Percentiles rank a stretch among this genome's conserved stretches.
Conservation (phyloP, 2,888 invertebrate genomes). For the Seira musarum region DNA sequence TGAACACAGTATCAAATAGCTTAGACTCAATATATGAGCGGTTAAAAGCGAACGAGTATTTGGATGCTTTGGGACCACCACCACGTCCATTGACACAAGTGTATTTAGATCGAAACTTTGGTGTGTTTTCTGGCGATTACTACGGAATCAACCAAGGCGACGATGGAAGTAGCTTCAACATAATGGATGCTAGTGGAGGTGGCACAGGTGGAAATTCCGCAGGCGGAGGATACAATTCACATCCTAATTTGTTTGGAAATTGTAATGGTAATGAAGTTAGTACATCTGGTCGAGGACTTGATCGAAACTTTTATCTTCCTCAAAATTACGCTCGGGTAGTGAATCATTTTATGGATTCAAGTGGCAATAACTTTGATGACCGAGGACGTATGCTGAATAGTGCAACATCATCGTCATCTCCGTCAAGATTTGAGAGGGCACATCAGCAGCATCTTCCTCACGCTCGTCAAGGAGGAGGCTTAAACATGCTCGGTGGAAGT, state of each 20-base stretch:
- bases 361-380: not conserved
- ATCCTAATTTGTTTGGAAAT: slow-evolving; percentile 40
- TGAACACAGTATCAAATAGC: slow-evolving; percentile 60
- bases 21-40: slow-evolving; percentile 69
- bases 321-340: not conserved
- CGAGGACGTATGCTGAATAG: not conserved
- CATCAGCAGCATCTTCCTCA: slow-evolving; percentile 11
- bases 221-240: slow-evolving; percentile 21
- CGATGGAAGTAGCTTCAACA: slow-evolving; percentile 29
- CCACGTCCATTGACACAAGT: slow-evolving; percentile 59
- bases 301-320: slow-evolving; percentile 31
- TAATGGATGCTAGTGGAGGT: slow-evolving; percentile 27
- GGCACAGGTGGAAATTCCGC: not conserved
- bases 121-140: not conserved
- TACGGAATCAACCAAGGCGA: slow-evolving; percentile 21
- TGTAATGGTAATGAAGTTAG: not conserved
- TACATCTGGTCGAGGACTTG: slow-evolving; percentile 8
- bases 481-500: slow-evolving; percentile 36
- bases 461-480: slow-evolving; percentile 21
- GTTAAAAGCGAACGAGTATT: slow-evolving; percentile 59
- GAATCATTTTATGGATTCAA: not conserved
- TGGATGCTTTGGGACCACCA: slow-evolving; percentile 54
- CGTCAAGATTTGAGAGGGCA: slow-evolving; percentile 37
- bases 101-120: slow-evolving; percentile 53
- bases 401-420: slow-evolving; percentile 4